These are phyloP conservation scores for Thymelicus acteon DNA, from an alignment of 2,888 invertebrate genomes.

Conservation along the genomic window DNA sequence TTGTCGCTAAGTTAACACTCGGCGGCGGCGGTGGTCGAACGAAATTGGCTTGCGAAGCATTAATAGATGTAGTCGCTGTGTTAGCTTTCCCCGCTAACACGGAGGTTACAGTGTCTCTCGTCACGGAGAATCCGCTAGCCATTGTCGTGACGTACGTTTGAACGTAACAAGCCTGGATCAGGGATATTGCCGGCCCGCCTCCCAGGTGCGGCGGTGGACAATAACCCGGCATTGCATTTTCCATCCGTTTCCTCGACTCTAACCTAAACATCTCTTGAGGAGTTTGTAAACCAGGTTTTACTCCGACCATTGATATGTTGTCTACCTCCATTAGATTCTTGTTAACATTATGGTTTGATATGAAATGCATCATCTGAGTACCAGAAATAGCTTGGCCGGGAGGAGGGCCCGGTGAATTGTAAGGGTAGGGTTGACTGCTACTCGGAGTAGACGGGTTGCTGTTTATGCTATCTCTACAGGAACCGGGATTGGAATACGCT, in stretches of 20 bases:
- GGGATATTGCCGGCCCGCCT: conserved; percentile 74
- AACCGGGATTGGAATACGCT: conserved; percentile 77
- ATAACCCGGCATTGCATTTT: conserved; percentile 77
- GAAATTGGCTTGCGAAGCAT: conserved; percentile 83
- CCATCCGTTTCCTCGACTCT: conserved; percentile 63
- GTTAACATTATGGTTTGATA: conserved; percentile 80
- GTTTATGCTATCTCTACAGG: conserved; percentile 65
- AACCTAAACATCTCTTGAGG: conserved; percentile 62
- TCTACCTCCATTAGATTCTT: conserved; percentile 82
- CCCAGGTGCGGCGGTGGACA: conserved; percentile 79
- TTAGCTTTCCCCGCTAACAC: conserved; percentile 91
- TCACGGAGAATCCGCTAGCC: conserved; percentile 90
- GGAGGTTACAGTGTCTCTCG: conserved; percentile 92
- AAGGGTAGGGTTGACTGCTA: conserved; percentile 62
- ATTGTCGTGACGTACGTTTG: conserved; percentile 78
- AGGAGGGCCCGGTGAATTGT: conserved; percentile 75
- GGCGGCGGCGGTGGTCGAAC: conserved; percentile 72
- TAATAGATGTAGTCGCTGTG: conserved; percentile 91
- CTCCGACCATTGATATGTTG: conserved; percentile 81
- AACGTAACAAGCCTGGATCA: conserved; percentile 74
- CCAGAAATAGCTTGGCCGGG: conserved; percentile 63
- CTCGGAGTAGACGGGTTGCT: conserved; percentile 72
- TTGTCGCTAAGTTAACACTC: conserved; percentile 72
- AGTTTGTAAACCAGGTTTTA: conserved; percentile 65
- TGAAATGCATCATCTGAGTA: conserved; percentile 81